phyloP scores from a whole-genome alignment of 2,113 vertebrate species.

The Hystrix brachyura region DNA sequence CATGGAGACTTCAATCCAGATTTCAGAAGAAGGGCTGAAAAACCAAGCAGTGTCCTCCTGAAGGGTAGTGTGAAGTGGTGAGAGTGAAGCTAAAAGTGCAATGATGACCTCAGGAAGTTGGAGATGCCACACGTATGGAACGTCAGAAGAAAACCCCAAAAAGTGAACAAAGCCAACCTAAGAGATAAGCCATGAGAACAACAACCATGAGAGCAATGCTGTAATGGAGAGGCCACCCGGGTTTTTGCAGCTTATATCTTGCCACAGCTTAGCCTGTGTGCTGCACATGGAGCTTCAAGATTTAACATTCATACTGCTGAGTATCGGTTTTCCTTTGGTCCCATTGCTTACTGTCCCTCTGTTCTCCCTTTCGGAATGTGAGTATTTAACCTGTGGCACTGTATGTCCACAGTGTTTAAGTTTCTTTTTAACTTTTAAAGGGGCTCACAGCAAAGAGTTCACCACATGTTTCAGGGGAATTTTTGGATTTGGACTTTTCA shows the following conservation, averaged over 20 bases:
- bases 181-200: no score
- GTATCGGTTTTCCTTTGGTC: neutral
- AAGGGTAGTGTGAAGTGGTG: neutral
- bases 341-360: neutral
- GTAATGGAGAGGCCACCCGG: no score
- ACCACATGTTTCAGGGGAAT: neutral
- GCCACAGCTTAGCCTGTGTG: no score
- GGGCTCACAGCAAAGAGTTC: neutral
- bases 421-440: neutral
- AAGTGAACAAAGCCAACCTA: neutral
- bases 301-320: rapidly evolving
- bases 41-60: neutral
- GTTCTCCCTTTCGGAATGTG: neutral
- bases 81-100: neutral
- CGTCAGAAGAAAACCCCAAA: neutral
- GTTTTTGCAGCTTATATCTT: no score
- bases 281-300: neutral
- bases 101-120: neutral
- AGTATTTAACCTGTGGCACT: neutral
- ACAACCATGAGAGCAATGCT: no score
- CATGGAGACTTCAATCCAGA: neutral
- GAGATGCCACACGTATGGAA: neutral
- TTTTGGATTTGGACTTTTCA: neutral
- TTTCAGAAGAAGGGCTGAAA: neutral
- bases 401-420: neutral